A percentile compares a stretch with the other conserved stretches of the same genome.
These are phyloP conservation scores for Drosophila anomalipes DNA, from an alignment of 2,888 invertebrate species.

Conservation along the genomic window DNA sequence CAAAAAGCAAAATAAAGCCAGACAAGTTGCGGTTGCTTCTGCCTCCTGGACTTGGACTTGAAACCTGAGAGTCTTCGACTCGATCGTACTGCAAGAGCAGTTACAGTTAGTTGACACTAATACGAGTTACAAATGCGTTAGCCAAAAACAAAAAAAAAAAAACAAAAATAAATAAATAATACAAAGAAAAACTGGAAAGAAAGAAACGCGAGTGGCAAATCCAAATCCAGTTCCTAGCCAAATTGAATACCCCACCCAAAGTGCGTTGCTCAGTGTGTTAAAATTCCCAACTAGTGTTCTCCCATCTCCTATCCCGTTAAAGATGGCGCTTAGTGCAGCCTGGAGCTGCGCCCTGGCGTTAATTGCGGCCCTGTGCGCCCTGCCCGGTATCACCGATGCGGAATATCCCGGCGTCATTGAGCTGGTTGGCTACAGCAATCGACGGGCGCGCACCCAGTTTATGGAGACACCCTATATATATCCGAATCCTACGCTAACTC, in stretches of 20 bases:
- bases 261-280: constrained; percentile 29
- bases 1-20: constrained; percentile 11
- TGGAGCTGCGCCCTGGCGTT: constrained; percentile 61
- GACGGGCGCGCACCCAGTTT: constrained; percentile 83
- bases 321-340: constrained; percentile 68
- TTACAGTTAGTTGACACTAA: constrained; percentile 83
- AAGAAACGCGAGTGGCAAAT: constrained; percentile 40
- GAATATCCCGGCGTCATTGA: constrained; percentile 85
- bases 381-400: constrained; percentile 44
- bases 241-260: constrained; percentile 6
- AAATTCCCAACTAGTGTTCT: constrained; percentile 1
- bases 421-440: constrained; percentile 83
- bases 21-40: constrained; percentile 19
- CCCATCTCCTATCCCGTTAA: constrained; percentile 1
- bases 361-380: constrained; percentile 33
- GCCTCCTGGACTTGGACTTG: constrained; percentile 31
- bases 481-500: constrained; percentile 59
- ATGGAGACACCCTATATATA: constrained; percentile 48
- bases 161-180: constrained; percentile 30
- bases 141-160: constrained; percentile 24
- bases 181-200: constrained; percentile 17
- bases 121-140: constrained; percentile 56
- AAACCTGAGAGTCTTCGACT: constrained; percentile 25
- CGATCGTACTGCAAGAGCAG: constrained; percentile 53
- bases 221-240: constrained; percentile 17